phyloP scores from a whole-genome alignment of 1,140 invertebrate genomes.

The Drosophila punjabiensis region DNA sequence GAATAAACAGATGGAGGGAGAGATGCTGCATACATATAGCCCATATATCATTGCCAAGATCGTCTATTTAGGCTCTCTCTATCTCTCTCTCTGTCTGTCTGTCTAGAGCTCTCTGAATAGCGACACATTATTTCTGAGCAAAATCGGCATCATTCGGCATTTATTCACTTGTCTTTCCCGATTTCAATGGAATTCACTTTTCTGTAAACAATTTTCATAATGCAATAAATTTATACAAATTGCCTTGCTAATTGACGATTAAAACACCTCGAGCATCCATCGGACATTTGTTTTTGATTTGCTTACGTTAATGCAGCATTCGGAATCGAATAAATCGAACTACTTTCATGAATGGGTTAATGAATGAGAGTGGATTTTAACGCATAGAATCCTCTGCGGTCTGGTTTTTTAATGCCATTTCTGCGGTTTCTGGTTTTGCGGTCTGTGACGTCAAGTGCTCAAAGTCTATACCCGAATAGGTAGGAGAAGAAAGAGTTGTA shows the following conservation, averaged over 20 bases:
- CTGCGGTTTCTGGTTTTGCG: slow-evolving; percentile 4
- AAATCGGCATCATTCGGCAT: slow-evolving; percentile 29
- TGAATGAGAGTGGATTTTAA: slow-evolving; percentile 32
- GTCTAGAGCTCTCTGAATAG: slow-evolving; percentile 12
- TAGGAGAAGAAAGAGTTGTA: not conserved
- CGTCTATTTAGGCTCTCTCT: slow-evolving; percentile 24
- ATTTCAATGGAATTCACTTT: slow-evolving; percentile 45
- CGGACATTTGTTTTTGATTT: slow-evolving; percentile 68
- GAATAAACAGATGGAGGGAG: slow-evolving; percentile 27
- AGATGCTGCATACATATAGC: slow-evolving; percentile 24
- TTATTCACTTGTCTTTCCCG: slow-evolving; percentile 18
- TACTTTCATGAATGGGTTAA: slow-evolving; percentile 46
- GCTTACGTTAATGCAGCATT: slow-evolving; percentile 35
- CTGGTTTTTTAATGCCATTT: not conserved
- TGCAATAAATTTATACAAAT: slow-evolving; percentile 66
- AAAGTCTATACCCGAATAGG: not conserved
- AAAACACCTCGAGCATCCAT: slow-evolving; percentile 35
- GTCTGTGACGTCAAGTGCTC: slow-evolving; percentile 37
- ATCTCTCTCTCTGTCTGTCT: slow-evolving; percentile 2
- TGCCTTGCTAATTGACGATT: slow-evolving; percentile 62
- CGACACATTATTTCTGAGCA: slow-evolving; percentile 26
- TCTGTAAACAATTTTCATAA: slow-evolving; percentile 50
- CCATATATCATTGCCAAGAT: slow-evolving; percentile 51
- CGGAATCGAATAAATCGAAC: slow-evolving; percentile 15
- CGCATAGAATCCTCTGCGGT: slow-evolving; percentile 6